These are phyloP conservation scores for Apeltes quadracus DNA, from an alignment of 2,113 vertebrate species.

Conservation along the genomic window DNA sequence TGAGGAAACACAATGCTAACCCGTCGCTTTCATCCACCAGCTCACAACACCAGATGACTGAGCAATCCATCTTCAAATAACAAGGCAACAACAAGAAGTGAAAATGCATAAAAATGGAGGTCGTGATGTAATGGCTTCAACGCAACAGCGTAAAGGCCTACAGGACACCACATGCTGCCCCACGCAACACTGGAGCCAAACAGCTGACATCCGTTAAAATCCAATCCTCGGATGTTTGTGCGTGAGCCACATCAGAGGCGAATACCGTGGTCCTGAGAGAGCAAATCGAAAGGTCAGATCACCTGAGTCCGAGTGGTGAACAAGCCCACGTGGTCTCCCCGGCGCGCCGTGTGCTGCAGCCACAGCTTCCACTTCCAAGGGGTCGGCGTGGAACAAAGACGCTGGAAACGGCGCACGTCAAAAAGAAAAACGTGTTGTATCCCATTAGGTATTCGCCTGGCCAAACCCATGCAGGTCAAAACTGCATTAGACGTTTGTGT, in stretches of 20 bases:
- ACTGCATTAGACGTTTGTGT: background rate
- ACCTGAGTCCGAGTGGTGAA: background rate
- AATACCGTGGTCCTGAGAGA: conserved; percentile 12
- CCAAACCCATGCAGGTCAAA: background rate
- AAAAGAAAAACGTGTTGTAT: background rate
- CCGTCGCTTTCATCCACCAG: conserved; percentile 33
- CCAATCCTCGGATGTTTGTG: background rate
- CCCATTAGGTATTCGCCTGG: background rate
- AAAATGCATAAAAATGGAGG: background rate
- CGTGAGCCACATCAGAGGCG: background rate
- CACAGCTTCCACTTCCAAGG: conserved; percentile 15
- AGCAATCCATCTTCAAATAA: conserved; percentile 22
- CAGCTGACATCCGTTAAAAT: background rate
- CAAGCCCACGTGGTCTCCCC: too few species aligned
- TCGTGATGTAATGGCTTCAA: conserved; percentile 14
- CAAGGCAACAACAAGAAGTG: conserved; percentile 23
- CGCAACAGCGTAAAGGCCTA: conserved; percentile 17
- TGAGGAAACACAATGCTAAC: conserved; percentile 17
- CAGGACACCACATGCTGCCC: background rate
- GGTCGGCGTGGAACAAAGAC: conserved; percentile 34
- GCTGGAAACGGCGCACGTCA: background rate
- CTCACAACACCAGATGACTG: conserved; percentile 28
- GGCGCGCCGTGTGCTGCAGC: conserved; percentile 7
- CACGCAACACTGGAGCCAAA: background rate
- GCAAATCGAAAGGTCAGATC: background rate